A percentile compares a stretch with the other conserved stretches of the same genome.
These are phyloP conservation scores for Fopius arisanus DNA, from an alignment of 1,140 invertebrate species.

Conservation along the genomic window DNA sequence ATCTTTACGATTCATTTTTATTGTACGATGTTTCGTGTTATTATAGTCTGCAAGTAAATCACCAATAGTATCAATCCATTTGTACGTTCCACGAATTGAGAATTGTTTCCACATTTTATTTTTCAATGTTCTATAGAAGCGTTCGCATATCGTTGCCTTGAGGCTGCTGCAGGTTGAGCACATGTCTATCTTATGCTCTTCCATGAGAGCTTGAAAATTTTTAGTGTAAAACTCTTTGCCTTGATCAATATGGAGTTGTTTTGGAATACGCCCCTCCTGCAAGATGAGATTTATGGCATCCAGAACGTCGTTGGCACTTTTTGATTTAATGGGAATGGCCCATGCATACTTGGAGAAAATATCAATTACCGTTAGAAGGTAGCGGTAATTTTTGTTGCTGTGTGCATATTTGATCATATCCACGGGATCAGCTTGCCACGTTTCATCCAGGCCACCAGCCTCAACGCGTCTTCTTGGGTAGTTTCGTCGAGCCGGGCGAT, in stretches of 20 bases:
- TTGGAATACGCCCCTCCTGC: neutral
- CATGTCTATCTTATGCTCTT: neutral
- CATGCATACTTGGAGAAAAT: slow-evolving; percentile 33
- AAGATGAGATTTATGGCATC: slow-evolving; percentile 20
- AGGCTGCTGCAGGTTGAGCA: neutral
- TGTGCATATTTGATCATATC: slow-evolving; percentile 10
- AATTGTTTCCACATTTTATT: slow-evolving; percentile 14
- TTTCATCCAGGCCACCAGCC: slow-evolving; percentile 21
- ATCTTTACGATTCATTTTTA: neutral
- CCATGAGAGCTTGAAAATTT: neutral
- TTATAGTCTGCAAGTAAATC: slow-evolving; percentile 5
- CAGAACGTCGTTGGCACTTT: slow-evolving; percentile 28
- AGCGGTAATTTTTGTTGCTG: slow-evolving; percentile 20
- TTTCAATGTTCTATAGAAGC: too few relatives aligned
- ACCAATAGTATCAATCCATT: slow-evolving; percentile 13
- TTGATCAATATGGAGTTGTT: slow-evolving; percentile 23
- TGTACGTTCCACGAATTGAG: neutral
- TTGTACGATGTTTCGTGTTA: slow-evolving; percentile 8
- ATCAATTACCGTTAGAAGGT: slow-evolving; percentile 29
- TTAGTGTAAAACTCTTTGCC: slow-evolving; percentile 20
- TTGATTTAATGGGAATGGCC: slow-evolving; percentile 28
- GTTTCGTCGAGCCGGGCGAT: too few relatives aligned
- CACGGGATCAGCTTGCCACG: slow-evolving; percentile 27
- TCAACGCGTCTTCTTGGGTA: too few relatives aligned
- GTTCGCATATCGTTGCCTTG: slow-evolving; percentile 6